phyloP scores from a whole-genome alignment of 1,140 invertebrate genomes.

The Papilio glaucus region DNA sequence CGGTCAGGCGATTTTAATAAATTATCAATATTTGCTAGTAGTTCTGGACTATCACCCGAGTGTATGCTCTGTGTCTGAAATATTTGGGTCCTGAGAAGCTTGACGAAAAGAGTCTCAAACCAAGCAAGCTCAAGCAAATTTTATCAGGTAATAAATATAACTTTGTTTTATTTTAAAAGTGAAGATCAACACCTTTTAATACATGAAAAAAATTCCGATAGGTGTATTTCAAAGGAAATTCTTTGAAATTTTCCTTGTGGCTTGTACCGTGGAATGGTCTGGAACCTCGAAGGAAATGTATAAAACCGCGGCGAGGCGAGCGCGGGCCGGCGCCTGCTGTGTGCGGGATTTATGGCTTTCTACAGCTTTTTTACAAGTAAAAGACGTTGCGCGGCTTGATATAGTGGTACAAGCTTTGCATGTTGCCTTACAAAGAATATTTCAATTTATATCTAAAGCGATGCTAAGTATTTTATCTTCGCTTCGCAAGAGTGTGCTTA shows the following conservation, averaged over 20 bases:
- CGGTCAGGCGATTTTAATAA: too few relatives aligned
- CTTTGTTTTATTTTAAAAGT: too few relatives aligned
- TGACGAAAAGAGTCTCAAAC: too few relatives aligned
- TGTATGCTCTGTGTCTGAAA: too few relatives aligned
- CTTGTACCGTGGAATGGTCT: neutral
- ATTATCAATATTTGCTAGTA: too few relatives aligned
- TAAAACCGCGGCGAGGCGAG: constrained; percentile 12
- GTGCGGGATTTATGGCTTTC: constrained; percentile 1
- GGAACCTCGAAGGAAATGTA: neutral
- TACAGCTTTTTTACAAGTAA: constrained; percentile 9
- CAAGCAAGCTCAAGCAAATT: too few relatives aligned
- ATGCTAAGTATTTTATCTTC: neutral
- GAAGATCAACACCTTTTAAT: neutral
- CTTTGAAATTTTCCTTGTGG: neutral
- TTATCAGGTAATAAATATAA: too few relatives aligned
- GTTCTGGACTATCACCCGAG: too few relatives aligned
- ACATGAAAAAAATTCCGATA: neutral
- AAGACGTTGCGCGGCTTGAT: constrained; percentile 14
- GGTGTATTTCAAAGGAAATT: neutral
- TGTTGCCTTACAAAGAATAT: constrained; percentile 5
- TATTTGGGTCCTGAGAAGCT: too few relatives aligned
- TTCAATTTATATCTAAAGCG: neutral
- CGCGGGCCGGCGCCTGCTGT: neutral
- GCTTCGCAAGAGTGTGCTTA: neutral
- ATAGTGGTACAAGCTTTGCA: neutral